Percentiles rank a stretch among this genome's conserved stretches.
Conservation (phyloP, 2,888 invertebrate species). For the Pseudococcus longispinus region DNA sequence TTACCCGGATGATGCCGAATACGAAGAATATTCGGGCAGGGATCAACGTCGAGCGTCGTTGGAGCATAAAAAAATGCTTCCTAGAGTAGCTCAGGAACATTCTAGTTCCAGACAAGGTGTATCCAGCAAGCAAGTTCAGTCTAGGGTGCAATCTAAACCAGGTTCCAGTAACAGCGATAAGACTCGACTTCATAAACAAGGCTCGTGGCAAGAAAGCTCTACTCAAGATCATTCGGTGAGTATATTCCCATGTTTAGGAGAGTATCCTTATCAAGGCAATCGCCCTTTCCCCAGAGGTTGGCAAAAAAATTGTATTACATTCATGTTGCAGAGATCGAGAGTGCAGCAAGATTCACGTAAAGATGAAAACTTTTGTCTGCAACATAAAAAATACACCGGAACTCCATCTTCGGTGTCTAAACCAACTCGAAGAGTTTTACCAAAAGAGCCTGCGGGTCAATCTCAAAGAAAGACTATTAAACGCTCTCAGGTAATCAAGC, state of each 20-base stretch:
- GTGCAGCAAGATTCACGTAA: not conserved
- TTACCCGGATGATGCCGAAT: not conserved
- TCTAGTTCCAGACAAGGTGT: not conserved
- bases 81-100: not conserved
- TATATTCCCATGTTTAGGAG: not conserved
- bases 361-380: slow-evolving; percentile 47
- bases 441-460: slow-evolving; percentile 38
- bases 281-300: too few species aligned
- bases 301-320: not conserved
- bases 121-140: not conserved
- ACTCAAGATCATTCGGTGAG: not conserved
- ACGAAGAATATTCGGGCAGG: not conserved
- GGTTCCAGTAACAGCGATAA: not conserved
- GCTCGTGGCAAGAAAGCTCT: slow-evolving; percentile 1
- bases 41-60: slow-evolving; percentile 27
- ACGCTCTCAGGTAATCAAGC: not conserved
- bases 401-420: not conserved
- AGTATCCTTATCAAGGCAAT: not conserved
- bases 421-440: slow-evolving; percentile 32
- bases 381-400: slow-evolving; percentile 26
- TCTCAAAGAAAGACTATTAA: slow-evolving; percentile 14
- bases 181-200: not conserved
- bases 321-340: slow-evolving; percentile 16
- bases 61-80: slow-evolving; percentile 5
- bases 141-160: not conserved